phyloP scores from a whole-genome alignment of 1,140 invertebrate genomes.

The Microvelia longipes region DNA sequence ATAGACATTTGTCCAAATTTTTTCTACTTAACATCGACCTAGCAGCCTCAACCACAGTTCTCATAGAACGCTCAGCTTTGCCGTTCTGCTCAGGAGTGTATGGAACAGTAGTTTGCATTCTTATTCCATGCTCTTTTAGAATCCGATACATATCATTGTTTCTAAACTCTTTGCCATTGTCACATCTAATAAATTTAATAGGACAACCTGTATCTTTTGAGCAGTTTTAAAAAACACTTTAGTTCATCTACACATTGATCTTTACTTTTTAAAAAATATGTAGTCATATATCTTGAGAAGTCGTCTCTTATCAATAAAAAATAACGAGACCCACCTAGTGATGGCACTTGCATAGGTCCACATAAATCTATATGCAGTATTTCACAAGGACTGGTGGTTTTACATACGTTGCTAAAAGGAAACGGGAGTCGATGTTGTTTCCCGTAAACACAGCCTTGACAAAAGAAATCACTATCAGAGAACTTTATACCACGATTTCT shows the following conservation, averaged over 20 bases:
- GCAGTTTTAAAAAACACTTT: neutral
- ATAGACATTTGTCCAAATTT: neutral
- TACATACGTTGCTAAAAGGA: neutral
- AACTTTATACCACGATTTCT: neutral
- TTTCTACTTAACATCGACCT: neutral
- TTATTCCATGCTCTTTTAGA: neutral
- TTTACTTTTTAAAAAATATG: neutral
- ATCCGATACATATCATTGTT: neutral
- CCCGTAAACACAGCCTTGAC: neutral
- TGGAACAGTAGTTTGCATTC: neutral
- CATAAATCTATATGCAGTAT: neutral
- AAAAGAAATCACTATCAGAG: neutral
- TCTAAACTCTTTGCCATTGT: neutral
- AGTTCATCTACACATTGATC: neutral
- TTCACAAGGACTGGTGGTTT: neutral
- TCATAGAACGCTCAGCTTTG: neutral
- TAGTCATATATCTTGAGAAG: neutral
- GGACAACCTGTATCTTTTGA: neutral
- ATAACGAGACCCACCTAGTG: neutral
- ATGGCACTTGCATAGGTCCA: neutral
- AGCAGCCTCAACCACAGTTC: neutral
- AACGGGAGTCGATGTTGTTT: neutral
- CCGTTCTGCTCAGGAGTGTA: neutral
- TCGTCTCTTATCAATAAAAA: neutral
- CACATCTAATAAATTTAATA: neutral